A percentile compares a stretch with the other conserved stretches of the same genome.
Conservation (phyloP, 2,888 invertebrate genomes). For the Diogma glabrata region DNA sequence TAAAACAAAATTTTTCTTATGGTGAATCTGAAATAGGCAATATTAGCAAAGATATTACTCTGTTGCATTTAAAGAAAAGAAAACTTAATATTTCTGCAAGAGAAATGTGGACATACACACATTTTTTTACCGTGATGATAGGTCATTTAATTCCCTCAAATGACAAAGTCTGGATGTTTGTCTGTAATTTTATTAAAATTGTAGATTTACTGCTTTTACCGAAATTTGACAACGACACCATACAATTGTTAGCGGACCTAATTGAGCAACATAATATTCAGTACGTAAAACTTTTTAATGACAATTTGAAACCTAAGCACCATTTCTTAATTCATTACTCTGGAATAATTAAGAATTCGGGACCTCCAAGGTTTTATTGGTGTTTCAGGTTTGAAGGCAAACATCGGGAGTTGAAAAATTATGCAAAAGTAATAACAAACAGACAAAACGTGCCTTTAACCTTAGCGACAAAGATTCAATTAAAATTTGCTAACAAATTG, state of each 20-base stretch:
- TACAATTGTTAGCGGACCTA: not conserved
- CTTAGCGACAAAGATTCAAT: too few species aligned
- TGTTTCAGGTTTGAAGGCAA: too few species aligned
- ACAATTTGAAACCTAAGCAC: too few species aligned
- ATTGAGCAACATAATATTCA: slow-evolving; percentile 1
- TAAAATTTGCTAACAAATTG: too few species aligned
- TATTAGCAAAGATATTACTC: slow-evolving; percentile 13
- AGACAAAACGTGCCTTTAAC: too few species aligned
- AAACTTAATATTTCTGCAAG: slow-evolving; percentile 16
- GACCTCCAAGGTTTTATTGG: too few species aligned
- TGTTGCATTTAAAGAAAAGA: slow-evolving; percentile 11
- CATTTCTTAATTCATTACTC: too few species aligned
- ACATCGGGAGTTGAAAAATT: too few species aligned
- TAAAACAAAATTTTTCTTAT: slow-evolving; percentile 17
- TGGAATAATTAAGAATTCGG: too few species aligned
- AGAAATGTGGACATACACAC: slow-evolving; percentile 18
- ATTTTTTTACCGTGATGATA: slow-evolving; percentile 16
- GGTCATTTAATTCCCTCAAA: slow-evolving; percentile 16
- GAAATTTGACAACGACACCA: slow-evolving; percentile 5
- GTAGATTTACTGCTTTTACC: slow-evolving; percentile 13
- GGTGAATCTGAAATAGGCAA: slow-evolving; percentile 17
- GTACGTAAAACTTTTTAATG: too few species aligned
- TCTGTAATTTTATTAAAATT: slow-evolving; percentile 11
- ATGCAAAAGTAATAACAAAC: too few species aligned
- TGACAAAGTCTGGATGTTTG: too few species aligned